phyloP scores from a whole-genome alignment of 2,113 vertebrate genomes.

The Xyrauchen texanus region DNA sequence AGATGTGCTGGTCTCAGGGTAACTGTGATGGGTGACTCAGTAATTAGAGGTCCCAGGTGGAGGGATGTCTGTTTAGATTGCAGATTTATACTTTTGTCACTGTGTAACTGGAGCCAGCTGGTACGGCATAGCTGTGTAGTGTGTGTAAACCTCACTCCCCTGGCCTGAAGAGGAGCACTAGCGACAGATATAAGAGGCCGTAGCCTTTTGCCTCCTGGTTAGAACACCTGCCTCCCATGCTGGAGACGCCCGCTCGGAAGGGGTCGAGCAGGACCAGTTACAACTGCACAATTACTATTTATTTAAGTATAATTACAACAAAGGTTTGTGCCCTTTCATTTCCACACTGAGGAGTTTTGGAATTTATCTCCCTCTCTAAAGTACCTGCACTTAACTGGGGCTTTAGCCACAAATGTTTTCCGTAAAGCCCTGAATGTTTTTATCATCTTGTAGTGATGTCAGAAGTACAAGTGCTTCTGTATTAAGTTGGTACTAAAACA shows the following conservation, averaged over 20 bases:
- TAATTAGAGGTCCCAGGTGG: slow-evolving; percentile 15
- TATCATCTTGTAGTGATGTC: too few species aligned
- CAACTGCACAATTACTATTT: neutral
- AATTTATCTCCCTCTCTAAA: neutral
- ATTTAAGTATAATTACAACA: neutral
- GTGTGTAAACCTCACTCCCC: too few species aligned
- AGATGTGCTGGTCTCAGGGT: slow-evolving; percentile 48
- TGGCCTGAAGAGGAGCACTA: too few species aligned
- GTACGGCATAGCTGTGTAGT: too few species aligned
- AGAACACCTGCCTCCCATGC: too few species aligned
- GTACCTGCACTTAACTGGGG: neutral
- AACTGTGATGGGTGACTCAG: slow-evolving; percentile 4
- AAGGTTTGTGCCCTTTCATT: neutral
- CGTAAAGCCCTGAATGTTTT: too few species aligned
- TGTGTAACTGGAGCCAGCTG: neutral
- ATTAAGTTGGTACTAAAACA: neutral
- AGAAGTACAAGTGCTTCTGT: too few species aligned
- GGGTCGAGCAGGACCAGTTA: too few species aligned
- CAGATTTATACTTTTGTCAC: slow-evolving; percentile 22
- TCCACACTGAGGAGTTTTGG: neutral
- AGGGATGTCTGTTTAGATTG: slow-evolving; percentile 24
- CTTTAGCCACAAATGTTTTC: neutral
- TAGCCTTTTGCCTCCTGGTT: too few species aligned
- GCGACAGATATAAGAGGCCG: too few species aligned
- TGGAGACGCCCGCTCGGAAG: too few species aligned